Evolutionary conservation across 2,888 invertebrate species (phyloP), one percentile per base, ranked within the genome.

Genomic region (Liopterus haemorrhoidalis): DNA sequence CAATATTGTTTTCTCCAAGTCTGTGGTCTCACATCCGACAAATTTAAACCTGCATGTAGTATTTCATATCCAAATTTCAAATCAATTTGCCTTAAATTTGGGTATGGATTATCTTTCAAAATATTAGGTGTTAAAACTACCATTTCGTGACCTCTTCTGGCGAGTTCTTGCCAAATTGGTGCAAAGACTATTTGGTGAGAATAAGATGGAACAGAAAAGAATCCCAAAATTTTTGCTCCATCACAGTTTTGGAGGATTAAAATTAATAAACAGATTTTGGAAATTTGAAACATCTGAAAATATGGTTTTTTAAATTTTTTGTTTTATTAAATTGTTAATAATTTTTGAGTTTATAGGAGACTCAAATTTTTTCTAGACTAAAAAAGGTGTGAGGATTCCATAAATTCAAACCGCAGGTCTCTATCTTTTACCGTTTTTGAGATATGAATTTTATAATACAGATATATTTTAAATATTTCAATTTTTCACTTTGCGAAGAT

Each of bases 91-190:
- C 46, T 53, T 16, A 58, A 31, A 32, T 55, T 54, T n/a, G 46
- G 38, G 12, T 56, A 35, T 5, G 41, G 20, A 1, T 49, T 38
- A 41, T 56, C 51, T 2, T 49, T 49, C 12, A 56, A 44, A 5
- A 59, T 59, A 31, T 60, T 49, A 2, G 64, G 60, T 4, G 65
- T 60, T n/a, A 65, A 46, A 5, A 63, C 53, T 3, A 64, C 63
- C 5, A 66, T 51, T 37, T 65, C 49, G 46, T 66, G 66, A 22
- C 65, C 65, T 38, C 61, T 44, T 27, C 45, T 25, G 3, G 57
- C 54, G 15, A 63, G 38, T 48, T 57, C 59, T 35, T 42, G 54
- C 57, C 58, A 59, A 42, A 62, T 50, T 31, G 57, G 55, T 42
- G 53, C 54, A 28, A 54, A 61, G 3, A 56, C 53, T 12, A 54